These are phyloP conservation scores for Protobothrops mucrosquamatus DNA, from an alignment of 2,113 vertebrate genomes.

Conservation along the genomic window DNA sequence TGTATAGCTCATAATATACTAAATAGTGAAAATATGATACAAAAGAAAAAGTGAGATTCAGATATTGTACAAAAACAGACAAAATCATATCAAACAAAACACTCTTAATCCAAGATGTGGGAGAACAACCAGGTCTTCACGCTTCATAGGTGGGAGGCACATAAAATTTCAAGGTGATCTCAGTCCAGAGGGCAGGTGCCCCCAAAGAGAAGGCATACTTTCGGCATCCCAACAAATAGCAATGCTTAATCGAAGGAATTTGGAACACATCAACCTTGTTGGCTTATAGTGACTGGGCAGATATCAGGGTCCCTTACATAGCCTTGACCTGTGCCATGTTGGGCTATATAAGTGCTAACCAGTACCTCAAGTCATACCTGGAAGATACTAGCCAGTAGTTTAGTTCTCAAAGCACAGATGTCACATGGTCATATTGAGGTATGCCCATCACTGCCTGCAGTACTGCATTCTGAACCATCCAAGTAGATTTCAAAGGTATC, in stretches of 20 bases:
- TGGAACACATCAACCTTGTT: neutral
- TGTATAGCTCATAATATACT: neutral
- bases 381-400: neutral
- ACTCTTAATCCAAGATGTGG: neutral
- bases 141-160: neutral
- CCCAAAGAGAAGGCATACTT: neutral
- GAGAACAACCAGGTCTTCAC: neutral
- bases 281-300: neutral
- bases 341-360: neutral
- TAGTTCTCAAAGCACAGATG: neutral
- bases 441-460: neutral
- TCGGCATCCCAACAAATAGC: neutral
- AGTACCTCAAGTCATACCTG: neutral
- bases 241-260: neutral
- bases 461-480: neutral
- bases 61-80: neutral
- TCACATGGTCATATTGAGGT: neutral
- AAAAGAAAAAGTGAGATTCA: neutral
- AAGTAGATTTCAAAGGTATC: neutral
- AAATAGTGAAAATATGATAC: neutral
- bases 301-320: neutral
- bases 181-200: neutral
- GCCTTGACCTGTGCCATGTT: neutral
- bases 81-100: neutral
- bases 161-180: neutral